Percentiles rank a stretch among this genome's conserved stretches.
Evolutionary conservation across 1,140 invertebrate species (phyloP).

Genomic region (Drosophila ficusphila): DNA sequence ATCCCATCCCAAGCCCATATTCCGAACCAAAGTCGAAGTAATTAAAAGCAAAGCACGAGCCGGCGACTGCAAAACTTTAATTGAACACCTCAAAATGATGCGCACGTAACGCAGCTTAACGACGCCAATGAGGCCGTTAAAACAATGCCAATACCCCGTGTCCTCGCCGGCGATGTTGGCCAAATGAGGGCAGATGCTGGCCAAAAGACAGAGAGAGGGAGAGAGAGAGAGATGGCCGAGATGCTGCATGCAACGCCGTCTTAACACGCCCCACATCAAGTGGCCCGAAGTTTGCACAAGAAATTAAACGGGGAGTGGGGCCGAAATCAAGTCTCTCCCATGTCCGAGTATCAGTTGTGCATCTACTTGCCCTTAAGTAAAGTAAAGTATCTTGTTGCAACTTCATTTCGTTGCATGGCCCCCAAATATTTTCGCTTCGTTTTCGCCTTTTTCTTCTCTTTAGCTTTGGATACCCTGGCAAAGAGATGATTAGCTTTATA

Average conservation of each 20-base stretch:
- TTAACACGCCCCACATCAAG: conserved; percentile 76
- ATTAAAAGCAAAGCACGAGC: conserved; percentile 62
- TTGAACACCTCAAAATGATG: conserved; percentile 82
- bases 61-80: conserved; percentile 58
- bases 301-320: conserved; percentile 63
- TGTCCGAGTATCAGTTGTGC: conserved; percentile 77
- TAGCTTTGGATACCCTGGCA: neutral
- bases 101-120: conserved; percentile 80
- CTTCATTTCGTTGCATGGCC: conserved; percentile 79
- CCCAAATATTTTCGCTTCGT: conserved; percentile 74
- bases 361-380: conserved; percentile 82
- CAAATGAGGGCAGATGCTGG: conserved; percentile 67
- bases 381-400: conserved; percentile 82
- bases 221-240: neutral
- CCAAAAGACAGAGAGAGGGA: no score
- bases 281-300: conserved; percentile 77
- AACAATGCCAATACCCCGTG: conserved; percentile 57
- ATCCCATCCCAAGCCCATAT: conserved; percentile 19
- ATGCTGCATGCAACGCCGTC: conserved; percentile 55
- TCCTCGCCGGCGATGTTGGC: conserved; percentile 35
- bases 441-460: conserved; percentile 14
- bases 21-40: conserved; percentile 33
- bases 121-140: conserved; percentile 64
- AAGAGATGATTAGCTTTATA: neutral
- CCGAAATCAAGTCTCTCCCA: conserved; percentile 66